phyloP scores from a whole-genome alignment of 1,140 invertebrate species.

The Melanaphis sacchari region DNA sequence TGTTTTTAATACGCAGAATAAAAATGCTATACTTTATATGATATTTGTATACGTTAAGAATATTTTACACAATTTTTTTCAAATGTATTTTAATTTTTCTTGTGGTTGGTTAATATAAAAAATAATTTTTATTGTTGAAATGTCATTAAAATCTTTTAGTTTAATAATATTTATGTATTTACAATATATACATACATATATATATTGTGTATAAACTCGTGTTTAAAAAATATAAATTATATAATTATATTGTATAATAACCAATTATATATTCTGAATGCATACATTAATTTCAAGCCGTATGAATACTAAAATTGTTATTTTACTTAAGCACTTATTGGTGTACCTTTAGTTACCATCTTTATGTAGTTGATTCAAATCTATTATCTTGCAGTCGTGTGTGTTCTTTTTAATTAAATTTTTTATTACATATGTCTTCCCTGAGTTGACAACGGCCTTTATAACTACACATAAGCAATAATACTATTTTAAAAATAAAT shows the following conservation, averaged over 20 bases:
- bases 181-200: background rate
- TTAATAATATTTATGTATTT: background rate
- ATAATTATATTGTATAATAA: background rate
- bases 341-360: background rate
- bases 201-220: background rate
- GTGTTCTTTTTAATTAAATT: background rate
- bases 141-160: background rate
- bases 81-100: background rate
- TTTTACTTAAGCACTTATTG: background rate
- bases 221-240: background rate
- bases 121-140: background rate
- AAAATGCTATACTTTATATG: background rate
- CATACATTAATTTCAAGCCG: background rate
- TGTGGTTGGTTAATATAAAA: background rate
- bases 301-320: background rate
- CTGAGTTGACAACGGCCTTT: background rate
- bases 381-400: background rate
- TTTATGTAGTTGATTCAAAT: background rate
- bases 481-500: background rate
- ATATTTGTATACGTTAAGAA: background rate
- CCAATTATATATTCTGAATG: background rate
- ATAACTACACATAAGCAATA: background rate
- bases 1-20: constrained; percentile 16
- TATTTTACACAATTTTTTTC: background rate
- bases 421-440: background rate